These are phyloP conservation scores for Uloborus diversus DNA, from an alignment of 1,140 invertebrate genomes.

Conservation along the genomic window DNA sequence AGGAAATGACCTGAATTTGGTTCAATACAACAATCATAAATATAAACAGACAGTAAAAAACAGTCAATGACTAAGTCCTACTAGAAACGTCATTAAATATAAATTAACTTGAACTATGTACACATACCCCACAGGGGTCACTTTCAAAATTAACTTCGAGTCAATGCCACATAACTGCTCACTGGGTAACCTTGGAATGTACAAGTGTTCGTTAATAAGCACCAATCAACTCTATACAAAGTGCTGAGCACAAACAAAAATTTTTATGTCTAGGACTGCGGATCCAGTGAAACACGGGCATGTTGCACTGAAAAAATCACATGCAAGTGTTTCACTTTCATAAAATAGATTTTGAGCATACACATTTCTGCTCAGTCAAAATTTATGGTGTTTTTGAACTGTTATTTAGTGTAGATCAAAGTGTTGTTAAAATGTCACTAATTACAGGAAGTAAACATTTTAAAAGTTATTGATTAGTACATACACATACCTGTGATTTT, in stretches of 20 bases:
- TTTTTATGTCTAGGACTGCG: too few relatives aligned
- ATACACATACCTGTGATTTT: too few relatives aligned
- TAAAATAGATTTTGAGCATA: too few relatives aligned
- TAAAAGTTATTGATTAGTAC: too few relatives aligned
- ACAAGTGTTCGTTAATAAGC: conserved; percentile 37
- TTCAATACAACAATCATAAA: conserved; percentile 43
- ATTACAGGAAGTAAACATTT: too few relatives aligned
- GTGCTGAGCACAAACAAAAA: conserved; percentile 12
- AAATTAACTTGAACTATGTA: conserved; percentile 53
- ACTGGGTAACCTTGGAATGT: conserved; percentile 41
- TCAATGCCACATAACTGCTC: not conserved
- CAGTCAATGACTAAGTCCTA: conserved; percentile 52
- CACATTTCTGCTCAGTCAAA: too few relatives aligned
- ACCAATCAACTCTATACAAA: conserved; percentile 32
- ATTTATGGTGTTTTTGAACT: too few relatives aligned
- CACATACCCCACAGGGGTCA: conserved; percentile 51
- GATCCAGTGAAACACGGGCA: too few relatives aligned
- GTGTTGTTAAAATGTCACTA: too few relatives aligned
- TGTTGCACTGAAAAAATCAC: too few relatives aligned
- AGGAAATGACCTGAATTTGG: conserved; percentile 17
- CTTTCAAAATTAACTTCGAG: conserved; percentile 28
- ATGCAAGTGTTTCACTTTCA: too few relatives aligned
- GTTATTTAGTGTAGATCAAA: too few relatives aligned
- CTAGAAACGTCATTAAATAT: conserved; percentile 56
- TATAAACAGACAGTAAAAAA: conserved; percentile 57